Evolutionary conservation across 2,888 invertebrate species (phyloP).

Genomic region (Agonopterix arenella): DNA sequence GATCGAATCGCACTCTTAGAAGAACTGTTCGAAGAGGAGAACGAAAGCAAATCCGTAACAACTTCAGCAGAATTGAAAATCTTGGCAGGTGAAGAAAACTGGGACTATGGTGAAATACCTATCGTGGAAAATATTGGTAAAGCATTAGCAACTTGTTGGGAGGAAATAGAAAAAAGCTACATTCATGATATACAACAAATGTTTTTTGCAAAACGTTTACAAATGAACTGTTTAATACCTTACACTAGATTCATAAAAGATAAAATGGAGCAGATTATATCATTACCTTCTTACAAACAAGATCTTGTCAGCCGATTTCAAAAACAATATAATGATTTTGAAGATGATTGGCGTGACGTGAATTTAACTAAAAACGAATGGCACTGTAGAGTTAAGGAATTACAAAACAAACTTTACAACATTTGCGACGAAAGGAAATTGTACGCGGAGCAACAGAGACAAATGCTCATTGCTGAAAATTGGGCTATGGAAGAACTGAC

Average conservation of each 20-base stretch:
- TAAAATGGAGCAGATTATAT: constrained; percentile 73
- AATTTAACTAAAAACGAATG: constrained; percentile 78
- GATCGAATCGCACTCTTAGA: constrained; percentile 23
- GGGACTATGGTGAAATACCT: constrained; percentile 63
- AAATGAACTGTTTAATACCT: constrained; percentile 73
- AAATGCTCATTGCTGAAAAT: constrained; percentile 67
- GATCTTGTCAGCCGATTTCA: constrained; percentile 75
- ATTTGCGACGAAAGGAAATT: constrained; percentile 76
- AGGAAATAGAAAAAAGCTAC: constrained; percentile 65
- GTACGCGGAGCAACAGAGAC: constrained; percentile 71
- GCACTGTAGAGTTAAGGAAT: constrained; percentile 73
- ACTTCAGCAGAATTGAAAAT: constrained; percentile 35
- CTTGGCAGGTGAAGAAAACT: constrained; percentile 60
- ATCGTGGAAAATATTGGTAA: constrained; percentile 46
- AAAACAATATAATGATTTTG: constrained; percentile 76
- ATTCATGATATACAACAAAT: constrained; percentile 72
- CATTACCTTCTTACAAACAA: constrained; percentile 77
- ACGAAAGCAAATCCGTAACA: constrained; percentile 19
- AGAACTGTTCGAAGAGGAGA: constrained; percentile 29
- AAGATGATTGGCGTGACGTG: constrained; percentile 75
- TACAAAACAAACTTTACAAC: constrained; percentile 68
- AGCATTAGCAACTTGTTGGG: constrained; percentile 69
- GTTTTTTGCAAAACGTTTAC: constrained; percentile 75
- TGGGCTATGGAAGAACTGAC: constrained; percentile 76
- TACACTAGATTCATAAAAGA: constrained; percentile 72